phyloP scores from a whole-genome alignment of 2,113 vertebrate species.

The Siniperca chuatsi region DNA sequence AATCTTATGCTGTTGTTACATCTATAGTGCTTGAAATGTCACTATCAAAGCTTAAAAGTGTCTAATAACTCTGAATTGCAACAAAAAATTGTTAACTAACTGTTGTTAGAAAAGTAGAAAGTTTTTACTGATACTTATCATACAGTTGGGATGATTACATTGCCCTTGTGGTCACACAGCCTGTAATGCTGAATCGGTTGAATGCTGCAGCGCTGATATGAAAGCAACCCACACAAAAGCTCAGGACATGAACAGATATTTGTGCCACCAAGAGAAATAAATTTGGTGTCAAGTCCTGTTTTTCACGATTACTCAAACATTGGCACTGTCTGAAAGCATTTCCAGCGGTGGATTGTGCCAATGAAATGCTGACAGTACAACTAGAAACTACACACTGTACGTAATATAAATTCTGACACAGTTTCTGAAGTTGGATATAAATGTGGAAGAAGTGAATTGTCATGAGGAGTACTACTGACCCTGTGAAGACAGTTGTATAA shows the following conservation, averaged over 20 bases:
- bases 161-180: slow-evolving; percentile 22
- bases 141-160: slow-evolving; percentile 6
- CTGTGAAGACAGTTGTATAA: neutral
- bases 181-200: neutral
- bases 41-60: neutral
- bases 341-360: slow-evolving; percentile 3
- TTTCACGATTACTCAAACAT: slow-evolving; percentile 11
- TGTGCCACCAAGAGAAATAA: slow-evolving; percentile 27
- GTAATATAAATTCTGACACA: neutral
- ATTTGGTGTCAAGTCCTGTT: slow-evolving; percentile 34
- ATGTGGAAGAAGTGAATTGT: neutral
- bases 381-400: neutral
- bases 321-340: slow-evolving; percentile 4
- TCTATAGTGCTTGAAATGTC: neutral
- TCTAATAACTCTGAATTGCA: neutral
- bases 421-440: neutral
- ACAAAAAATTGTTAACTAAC: neutral
- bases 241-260: slow-evolving; percentile 23
- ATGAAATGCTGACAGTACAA: slow-evolving; percentile 8
- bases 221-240: slow-evolving; percentile 26
- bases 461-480: neutral
- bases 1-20: neutral
- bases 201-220: slow-evolving; percentile 27
- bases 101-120: neutral
- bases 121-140: slow-evolving; percentile 32